These are phyloP conservation scores for Radopholus similis DNA, from an alignment of 1,140 invertebrate species.

Conservation along the genomic window DNA sequence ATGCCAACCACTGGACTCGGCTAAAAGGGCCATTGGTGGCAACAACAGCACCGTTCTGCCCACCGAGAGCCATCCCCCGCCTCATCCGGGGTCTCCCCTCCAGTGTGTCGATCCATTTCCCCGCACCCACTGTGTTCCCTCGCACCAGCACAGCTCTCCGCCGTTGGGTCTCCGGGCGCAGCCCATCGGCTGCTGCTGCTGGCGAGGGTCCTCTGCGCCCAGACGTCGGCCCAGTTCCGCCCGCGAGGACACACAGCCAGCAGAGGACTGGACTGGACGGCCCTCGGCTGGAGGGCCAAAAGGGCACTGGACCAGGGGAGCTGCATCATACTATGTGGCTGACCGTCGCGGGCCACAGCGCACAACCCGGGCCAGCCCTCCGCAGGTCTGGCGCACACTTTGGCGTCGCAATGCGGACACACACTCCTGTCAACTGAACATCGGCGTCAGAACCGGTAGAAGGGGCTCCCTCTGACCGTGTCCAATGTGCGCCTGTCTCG, in stretches of 20 bases:
- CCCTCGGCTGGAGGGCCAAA: background rate
- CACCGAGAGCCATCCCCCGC: too few species aligned
- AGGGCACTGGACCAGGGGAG: background rate
- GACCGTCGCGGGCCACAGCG: background rate
- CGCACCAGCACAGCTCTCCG: background rate
- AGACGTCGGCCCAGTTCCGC: background rate
- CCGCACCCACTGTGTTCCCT: background rate
- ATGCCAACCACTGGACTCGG: too few species aligned
- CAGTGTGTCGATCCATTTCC: too few species aligned
- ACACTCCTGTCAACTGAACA: background rate
- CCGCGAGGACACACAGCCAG: background rate
- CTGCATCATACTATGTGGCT: too few species aligned
- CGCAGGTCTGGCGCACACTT: background rate
- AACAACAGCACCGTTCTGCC: too few species aligned
- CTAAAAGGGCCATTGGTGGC: too few species aligned
- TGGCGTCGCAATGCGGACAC: background rate
- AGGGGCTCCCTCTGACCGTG: too few species aligned
- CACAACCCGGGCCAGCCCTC: background rate
- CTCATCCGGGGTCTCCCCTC: background rate
- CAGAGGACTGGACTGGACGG: background rate
- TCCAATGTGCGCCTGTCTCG: too few species aligned
- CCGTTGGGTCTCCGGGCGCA: background rate
- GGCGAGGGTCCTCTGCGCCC: background rate
- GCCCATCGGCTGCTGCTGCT: background rate
- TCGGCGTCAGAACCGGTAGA: too few species aligned